Conservation (phyloP, 2,797 vertebrate species). For the Bryconaethiops microstoma region DNA sequence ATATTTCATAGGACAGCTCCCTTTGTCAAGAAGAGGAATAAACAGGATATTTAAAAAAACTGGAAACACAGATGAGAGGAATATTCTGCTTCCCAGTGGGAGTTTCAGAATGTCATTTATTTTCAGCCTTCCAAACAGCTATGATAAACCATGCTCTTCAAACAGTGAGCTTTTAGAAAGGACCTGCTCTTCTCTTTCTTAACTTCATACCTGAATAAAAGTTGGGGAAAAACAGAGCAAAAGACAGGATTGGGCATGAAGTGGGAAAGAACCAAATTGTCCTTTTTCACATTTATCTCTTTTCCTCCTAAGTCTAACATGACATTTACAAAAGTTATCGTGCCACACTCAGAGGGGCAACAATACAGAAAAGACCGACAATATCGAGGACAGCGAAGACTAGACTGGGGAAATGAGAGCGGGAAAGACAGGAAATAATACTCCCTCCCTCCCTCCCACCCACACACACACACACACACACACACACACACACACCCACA, state of each 20-base stretch:
- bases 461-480: neutral
- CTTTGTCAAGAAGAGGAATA: conserved; percentile 11
- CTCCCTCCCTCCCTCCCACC: conserved; percentile 13
- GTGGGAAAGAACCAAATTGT: neutral
- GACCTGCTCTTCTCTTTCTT: neutral
- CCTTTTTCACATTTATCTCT: neutral
- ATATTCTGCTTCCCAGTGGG: conserved; percentile 31
- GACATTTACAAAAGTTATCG: neutral
- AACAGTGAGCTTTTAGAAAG: neutral
- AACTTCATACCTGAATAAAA: neutral
- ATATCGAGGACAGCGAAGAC: conserved; percentile 3
- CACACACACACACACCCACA: neutral
- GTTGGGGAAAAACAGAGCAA: neutral
- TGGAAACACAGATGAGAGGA: neutral
- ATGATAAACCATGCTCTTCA: neutral
- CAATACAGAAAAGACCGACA: neutral
- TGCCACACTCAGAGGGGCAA: neutral
- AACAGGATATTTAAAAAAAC: conserved; percentile 16
- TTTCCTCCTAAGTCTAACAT: neutral
- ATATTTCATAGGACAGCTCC: conserved; percentile 7
- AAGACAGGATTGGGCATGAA: neutral
- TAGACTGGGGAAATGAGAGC: conserved; percentile 24
- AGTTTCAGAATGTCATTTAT: conserved; percentile 52
- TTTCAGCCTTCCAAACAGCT: conserved; percentile 23
- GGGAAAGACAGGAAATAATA: conserved; percentile 45